A percentile compares a stretch with the other conserved stretches of the same genome.
phyloP scores from a whole-genome alignment of 1,140 invertebrate species.

The Drosophila pandora region DNA sequence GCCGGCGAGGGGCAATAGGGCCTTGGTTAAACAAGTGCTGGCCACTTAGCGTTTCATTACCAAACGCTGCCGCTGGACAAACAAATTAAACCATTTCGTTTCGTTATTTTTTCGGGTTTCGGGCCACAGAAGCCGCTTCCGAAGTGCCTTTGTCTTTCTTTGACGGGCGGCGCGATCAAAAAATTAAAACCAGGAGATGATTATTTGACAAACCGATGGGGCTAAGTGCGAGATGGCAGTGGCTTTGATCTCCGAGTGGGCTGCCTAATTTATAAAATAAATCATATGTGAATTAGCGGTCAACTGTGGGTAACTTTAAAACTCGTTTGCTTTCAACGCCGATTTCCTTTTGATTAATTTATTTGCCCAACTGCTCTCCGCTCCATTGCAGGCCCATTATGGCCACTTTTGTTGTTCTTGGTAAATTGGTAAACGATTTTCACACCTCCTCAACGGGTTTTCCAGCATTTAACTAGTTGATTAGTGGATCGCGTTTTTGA shows the following conservation, averaged over 20 bases:
- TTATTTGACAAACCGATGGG: constrained; percentile 62
- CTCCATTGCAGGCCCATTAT: constrained; percentile 44
- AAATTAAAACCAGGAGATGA: constrained; percentile 22
- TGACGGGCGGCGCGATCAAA: constrained; percentile 65
- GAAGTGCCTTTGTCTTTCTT: constrained; percentile 50
- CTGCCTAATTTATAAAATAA: constrained; percentile 76
- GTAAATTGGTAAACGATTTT: constrained; percentile 63
- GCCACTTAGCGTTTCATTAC: constrained; percentile 79
- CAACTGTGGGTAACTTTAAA: constrained; percentile 47
- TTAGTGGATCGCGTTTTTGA: constrained; percentile 67
- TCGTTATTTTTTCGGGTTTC: constrained; percentile 35
- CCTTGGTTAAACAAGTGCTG: constrained; percentile 63
- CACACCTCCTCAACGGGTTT: constrained; percentile 60
- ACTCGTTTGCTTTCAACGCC: constrained; percentile 48
- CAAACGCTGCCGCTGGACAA: constrained; percentile 71
- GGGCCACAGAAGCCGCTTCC: constrained; percentile 78
- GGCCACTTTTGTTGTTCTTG: constrained; percentile 53
- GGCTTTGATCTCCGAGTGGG: constrained; percentile 43
- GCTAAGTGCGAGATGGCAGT: constrained; percentile 16
- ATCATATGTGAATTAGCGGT: constrained; percentile 73
- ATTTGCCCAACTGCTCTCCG: constrained; percentile 55
- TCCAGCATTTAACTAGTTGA: constrained; percentile 47
- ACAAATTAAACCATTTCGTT: constrained; percentile 78
- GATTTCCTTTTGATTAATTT: constrained; percentile 78
- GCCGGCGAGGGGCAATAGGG: constrained; percentile 39